These are phyloP conservation scores for Chironomus riparius DNA, from an alignment of 2,888 invertebrate species.

Conservation along the genomic window DNA sequence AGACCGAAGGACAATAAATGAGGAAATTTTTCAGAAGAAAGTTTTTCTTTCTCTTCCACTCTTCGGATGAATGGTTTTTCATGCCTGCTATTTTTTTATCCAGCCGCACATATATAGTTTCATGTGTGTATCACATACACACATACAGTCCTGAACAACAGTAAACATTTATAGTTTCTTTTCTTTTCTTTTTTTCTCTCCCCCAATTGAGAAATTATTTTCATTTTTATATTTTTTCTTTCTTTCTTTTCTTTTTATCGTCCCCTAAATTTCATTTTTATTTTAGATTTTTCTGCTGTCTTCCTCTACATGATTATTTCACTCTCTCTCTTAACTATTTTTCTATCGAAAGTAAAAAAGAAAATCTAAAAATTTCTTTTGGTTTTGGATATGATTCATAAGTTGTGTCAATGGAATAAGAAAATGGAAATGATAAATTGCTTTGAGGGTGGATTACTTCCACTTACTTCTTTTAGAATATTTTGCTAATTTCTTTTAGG, in stretches of 20 bases:
- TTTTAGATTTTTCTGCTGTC: neutral
- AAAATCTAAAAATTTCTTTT: neutral
- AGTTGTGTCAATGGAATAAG: neutral
- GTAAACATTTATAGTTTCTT: neutral
- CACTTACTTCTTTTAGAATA: too few relatives aligned
- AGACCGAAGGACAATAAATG: slow-evolving; percentile 20
- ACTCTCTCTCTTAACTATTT: neutral
- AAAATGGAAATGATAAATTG: neutral
- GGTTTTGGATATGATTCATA: neutral
- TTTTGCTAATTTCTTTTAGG: too few relatives aligned
- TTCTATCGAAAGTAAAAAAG: neutral
- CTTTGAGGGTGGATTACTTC: too few relatives aligned
- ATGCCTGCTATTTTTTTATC: neutral
- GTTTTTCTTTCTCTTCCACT: neutral
- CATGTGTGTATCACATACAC: neutral
- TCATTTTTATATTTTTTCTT: neutral
- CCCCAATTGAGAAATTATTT: neutral
- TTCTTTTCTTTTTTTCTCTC: neutral
- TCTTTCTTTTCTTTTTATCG: neutral
- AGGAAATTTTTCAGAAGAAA: slow-evolving; percentile 10
- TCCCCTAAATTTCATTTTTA: slow-evolving; percentile 7
- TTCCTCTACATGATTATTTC: too few relatives aligned
- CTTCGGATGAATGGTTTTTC: neutral
- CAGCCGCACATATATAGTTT: neutral
- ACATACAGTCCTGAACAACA: neutral